Evolutionary conservation across 2,113 vertebrate species (phyloP), one percentile per base, ranked within the genome.

Genomic region (Raphicerus campestris): DNA sequence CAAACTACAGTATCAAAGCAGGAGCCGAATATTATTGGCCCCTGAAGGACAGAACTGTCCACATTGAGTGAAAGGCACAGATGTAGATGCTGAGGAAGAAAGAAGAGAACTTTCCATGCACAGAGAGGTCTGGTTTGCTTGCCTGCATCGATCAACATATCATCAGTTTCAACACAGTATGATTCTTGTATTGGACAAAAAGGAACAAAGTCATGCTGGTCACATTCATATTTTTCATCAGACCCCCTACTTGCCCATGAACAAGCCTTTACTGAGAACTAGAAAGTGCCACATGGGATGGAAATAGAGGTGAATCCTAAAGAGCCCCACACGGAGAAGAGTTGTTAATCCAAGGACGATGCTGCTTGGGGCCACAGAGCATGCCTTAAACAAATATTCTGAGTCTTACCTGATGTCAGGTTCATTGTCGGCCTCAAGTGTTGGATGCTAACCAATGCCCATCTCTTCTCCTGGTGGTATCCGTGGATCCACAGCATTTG

Each of bases 91-190:
- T 63, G 39, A 30, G 35, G 39, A 30, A 28, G 24, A 35, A 35
- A 6, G 11, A 15, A 55, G 28, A 10, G 16, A 26, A 56, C n/a
- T 16, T 47, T 47, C 42, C 15, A 3, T 9, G 24, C 42, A 60
- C 28, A 58, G 24, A 39, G 63, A 13, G 0, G 0, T 8, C 55
- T 32, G 22, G 5, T 24, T 47, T 55, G 14, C 47, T 73, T 32
- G 0, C 35, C 20, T 30, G 60, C 8, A 5, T 4, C 2, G 7
- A 32, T 11, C 2, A 14, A 7, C 1, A 14, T 0, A 22, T 14
- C 61, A 24, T 39, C 70, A 7, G 35, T 16, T 24, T 45, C 55
- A 56, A 4, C 0, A 17, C 51, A 63, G 28, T 1, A 7, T 35
- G 22, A 20, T 26, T 73, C 60, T 66, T 28, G 28, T 1, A 77